Evolutionary conservation across 2,113 vertebrate genomes (phyloP), one percentile per base, ranked within the genome.

Genomic region (Alethe diademata): DNA sequence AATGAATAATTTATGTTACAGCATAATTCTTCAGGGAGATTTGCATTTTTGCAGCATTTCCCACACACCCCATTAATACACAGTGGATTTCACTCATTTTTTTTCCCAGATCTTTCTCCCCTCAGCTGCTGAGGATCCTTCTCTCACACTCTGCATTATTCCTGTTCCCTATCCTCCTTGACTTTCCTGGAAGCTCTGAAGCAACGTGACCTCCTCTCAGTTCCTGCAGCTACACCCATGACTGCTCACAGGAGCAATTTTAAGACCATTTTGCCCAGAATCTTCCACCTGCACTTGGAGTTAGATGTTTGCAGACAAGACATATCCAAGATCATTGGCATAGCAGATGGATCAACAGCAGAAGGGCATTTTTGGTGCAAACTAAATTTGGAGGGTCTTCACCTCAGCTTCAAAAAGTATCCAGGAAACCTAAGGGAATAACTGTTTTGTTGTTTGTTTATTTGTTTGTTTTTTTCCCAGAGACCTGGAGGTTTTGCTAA

Each of bases 11-110:
- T 79, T 82, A 26, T 85, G 51, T 82, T 33, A 79, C 4, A 14
- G 54, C 29, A 57, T 18, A 86, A 71, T 80, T 76, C 54, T 70
- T 58, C 58, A 31, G 42, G 58, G 62, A 88, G 43, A 8, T 94
- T 86, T 79, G 36, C 12, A 42, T 76, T 79, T 92, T 88, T 75
- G 57, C 57, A 79, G 45, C 38, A 45, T 90, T 88, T 86, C 71
- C 74, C 51, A 90, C 0, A 0, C 58, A 69, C 35, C 24, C 2
- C 0, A 58, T 60, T 54, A 72, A 72, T 10, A 12, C 2, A 0
- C 29, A n/a, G 33, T 33, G 42, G 33, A 65, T 74, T 85, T 71
- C 56, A n/a, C 65, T 73, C 8, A 1, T 61, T 38, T 47, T 66
- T 62, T 66, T 62, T 45, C 58, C 67, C 51, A 86, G 26, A 14